Evolutionary conservation across 2,888 invertebrate genomes (phyloP).

Genomic region (Calliphora vomitoria): DNA sequence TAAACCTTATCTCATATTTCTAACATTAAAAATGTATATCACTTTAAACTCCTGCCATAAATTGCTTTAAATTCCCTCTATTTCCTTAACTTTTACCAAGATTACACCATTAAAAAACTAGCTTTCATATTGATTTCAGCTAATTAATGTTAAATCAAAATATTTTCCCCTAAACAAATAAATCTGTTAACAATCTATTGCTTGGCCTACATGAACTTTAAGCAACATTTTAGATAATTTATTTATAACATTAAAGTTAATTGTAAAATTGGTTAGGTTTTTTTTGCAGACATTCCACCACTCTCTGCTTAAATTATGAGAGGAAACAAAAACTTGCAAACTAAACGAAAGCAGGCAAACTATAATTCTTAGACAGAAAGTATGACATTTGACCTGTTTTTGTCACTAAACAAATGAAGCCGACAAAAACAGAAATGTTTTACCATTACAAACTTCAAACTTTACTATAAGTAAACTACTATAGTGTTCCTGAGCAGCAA

Average conservation of each 20-base stretch:
- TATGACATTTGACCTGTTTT: slow-evolving; percentile 72
- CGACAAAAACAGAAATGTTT: slow-evolving; percentile 59
- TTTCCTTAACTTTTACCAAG: neutral
- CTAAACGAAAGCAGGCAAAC: slow-evolving; percentile 29
- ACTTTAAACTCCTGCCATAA: neutral
- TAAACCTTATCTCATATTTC: too few relatives aligned
- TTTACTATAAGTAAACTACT: neutral
- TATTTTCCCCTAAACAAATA: slow-evolving; percentile 43
- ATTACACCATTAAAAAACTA: neutral
- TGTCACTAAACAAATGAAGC: slow-evolving; percentile 68
- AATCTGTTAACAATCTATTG: slow-evolving; percentile 41
- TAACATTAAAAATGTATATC: too few relatives aligned
- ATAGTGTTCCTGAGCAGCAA: slow-evolving; percentile 19
- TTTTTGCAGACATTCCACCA: neutral
- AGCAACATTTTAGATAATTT: slow-evolving; percentile 38
- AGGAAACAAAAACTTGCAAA: slow-evolving; percentile 4
- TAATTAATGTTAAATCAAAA: slow-evolving; percentile 53
- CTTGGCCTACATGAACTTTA: slow-evolving; percentile 46
- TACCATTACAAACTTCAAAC: slow-evolving; percentile 36
- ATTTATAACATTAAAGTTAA: slow-evolving; percentile 65
- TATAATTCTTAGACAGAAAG: slow-evolving; percentile 65
- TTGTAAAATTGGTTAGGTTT: slow-evolving; percentile 50
- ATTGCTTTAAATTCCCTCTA: neutral
- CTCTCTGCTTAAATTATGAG: slow-evolving; percentile 2
- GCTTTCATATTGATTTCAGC: slow-evolving; percentile 25